These are phyloP conservation scores for Acyrthosiphon pisum DNA, from an alignment of 1,140 invertebrate genomes.

Conservation along the genomic window DNA sequence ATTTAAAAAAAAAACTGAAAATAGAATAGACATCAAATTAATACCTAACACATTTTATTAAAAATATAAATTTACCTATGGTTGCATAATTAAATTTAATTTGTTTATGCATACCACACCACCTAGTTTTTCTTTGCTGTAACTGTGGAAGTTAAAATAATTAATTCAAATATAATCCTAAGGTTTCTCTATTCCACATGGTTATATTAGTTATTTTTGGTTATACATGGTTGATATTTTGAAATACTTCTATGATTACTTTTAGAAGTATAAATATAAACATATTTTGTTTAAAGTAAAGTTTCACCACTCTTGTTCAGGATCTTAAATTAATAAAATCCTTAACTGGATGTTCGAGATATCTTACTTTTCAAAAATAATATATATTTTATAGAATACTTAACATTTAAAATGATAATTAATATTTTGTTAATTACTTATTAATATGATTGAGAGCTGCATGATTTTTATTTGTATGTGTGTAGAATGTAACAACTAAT, in stretches of 20 bases:
- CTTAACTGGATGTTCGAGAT: not conserved
- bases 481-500: conserved; percentile 72
- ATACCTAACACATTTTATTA: not conserved
- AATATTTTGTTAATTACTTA: conserved; percentile 32
- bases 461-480: conserved; percentile 62
- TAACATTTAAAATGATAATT: not conserved
- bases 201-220: not conserved
- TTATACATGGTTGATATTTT: not conserved
- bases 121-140: not conserved
- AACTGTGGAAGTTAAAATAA: not conserved
- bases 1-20: not conserved
- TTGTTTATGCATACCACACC: not conserved
- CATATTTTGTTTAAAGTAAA: not conserved
- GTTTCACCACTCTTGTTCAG: not conserved
- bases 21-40: not conserved
- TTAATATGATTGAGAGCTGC: conserved; percentile 59
- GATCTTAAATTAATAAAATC: not conserved
- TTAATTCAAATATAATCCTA: not conserved
- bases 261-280: not conserved
- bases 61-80: not conserved
- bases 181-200: not conserved
- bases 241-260: not conserved
- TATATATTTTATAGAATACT: not conserved
- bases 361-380: not conserved
- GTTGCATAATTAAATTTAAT: not conserved